Percentiles rank a stretch among this genome's conserved stretches.
Conservation (phyloP, 2,888 invertebrate genomes). For the Pycnomerus fuliginosus region DNA sequence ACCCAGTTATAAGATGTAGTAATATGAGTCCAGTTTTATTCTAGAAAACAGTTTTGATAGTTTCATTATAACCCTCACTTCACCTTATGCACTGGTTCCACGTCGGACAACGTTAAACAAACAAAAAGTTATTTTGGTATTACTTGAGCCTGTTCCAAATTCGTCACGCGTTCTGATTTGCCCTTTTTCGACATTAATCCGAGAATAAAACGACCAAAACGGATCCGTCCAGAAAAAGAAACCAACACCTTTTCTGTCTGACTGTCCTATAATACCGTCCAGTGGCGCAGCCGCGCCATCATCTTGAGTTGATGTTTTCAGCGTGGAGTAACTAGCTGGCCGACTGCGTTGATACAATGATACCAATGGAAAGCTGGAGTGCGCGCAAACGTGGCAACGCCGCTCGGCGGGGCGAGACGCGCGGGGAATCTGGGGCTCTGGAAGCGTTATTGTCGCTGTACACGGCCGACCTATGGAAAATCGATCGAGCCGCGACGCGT, state of each 20-base stretch:
- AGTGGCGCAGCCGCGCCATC: constrained; percentile 27
- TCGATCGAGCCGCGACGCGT: constrained; percentile 12
- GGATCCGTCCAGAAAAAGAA: constrained; percentile 31
- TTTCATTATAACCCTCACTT: no score
- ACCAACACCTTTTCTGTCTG: constrained; percentile 37
- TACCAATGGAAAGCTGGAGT: constrained; percentile 46
- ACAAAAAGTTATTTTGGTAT: no score
- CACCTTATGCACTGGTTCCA: no score
- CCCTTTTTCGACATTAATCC: no score
- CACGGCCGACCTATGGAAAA: constrained; percentile 36
- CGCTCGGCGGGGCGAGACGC: constrained; percentile 31
- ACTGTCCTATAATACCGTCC: constrained; percentile 42
- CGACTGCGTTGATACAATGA: constrained; percentile 41
- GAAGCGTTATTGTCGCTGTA: constrained; percentile 40
- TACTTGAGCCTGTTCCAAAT: no score
- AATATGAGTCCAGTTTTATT: constrained; percentile 46
- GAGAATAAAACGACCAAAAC: constrained; percentile 25
- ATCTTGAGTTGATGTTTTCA: constrained; percentile 32
- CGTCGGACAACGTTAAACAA: no score
- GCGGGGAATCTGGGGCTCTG: constrained; percentile 37
- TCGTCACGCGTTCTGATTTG: no score
- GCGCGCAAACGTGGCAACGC: constrained; percentile 44
- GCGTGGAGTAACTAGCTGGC: constrained; percentile 30
- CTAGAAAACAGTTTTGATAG: constrained; percentile 43
- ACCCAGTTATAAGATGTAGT: constrained; percentile 50